These are phyloP conservation scores for Camponotus fellah DNA, from an alignment of 2,888 invertebrate species.

Conservation along the genomic window DNA sequence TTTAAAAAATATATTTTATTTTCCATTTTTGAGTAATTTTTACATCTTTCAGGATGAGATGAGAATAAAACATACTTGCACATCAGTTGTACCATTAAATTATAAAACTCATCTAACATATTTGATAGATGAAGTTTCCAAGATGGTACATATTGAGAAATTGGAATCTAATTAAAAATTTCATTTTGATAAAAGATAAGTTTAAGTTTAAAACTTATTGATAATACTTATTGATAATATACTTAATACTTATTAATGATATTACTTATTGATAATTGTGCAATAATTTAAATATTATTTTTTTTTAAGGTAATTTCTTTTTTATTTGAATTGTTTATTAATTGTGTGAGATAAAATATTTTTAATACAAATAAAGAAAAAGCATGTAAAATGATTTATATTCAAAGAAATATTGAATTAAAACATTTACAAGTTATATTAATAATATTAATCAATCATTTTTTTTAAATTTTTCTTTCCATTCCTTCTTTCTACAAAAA, in stretches of 20 bases:
- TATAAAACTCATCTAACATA: conserved; percentile 92
- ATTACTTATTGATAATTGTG: too few relatives aligned
- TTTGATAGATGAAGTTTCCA: conserved; percentile 89
- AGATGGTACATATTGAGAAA: conserved; percentile 30
- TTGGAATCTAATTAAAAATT: conserved; percentile 9
- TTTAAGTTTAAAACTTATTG: background rate
- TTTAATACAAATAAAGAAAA: background rate
- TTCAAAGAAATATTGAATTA: background rate
- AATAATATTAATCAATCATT: background rate
- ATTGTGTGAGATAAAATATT: background rate
- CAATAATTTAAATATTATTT: background rate
- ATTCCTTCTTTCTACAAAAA: too few relatives aligned
- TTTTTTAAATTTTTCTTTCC: too few relatives aligned
- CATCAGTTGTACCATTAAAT: conserved; percentile 91
- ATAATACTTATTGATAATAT: background rate
- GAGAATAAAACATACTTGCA: conserved; percentile 92
- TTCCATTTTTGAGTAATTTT: conserved; percentile 65
- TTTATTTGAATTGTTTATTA: background rate
- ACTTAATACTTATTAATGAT: too few relatives aligned
- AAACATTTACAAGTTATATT: background rate
- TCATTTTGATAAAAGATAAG: background rate
- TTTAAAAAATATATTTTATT: conserved; percentile 15
- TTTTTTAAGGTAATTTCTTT: background rate
- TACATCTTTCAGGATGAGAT: conserved; percentile 91
- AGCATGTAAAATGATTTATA: background rate